phyloP scores from a whole-genome alignment of 2,113 vertebrate species.

The Solea solea region DNA sequence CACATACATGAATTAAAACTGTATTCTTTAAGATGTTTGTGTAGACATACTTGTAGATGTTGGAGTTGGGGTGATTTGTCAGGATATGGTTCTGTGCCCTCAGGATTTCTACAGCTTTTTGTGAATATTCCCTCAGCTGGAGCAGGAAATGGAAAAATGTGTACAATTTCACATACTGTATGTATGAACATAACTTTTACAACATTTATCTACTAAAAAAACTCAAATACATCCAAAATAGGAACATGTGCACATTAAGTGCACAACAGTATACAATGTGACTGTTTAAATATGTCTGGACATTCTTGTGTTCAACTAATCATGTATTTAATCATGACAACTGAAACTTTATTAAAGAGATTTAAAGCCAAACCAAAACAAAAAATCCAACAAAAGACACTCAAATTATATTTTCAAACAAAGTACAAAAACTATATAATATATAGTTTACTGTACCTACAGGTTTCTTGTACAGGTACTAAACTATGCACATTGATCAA shows the following conservation, averaged over 20 bases:
- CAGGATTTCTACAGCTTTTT: slow-evolving; percentile 97
- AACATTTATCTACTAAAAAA: no score
- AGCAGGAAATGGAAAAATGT: slow-evolving; percentile 30
- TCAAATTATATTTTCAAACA: background rate
- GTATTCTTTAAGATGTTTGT: background rate
- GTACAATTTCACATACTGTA: background rate
- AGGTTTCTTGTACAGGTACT: background rate
- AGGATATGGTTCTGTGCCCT: slow-evolving; percentile 97
- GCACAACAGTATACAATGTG: background rate
- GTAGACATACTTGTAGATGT: slow-evolving; percentile 95
- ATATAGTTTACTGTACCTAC: background rate
- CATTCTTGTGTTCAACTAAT: background rate
- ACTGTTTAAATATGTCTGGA: background rate
- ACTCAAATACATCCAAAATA: background rate
- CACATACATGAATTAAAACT: background rate
- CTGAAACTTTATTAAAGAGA: background rate
- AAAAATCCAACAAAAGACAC: background rate
- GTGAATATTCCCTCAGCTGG: slow-evolving; percentile 96
- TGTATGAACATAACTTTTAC: background rate
- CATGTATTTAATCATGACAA: no score
- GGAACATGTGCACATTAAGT: background rate
- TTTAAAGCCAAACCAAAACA: background rate
- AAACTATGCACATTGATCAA: background rate
- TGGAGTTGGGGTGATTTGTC: slow-evolving; percentile 98
- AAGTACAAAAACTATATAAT: background rate